A percentile compares a stretch with the other conserved stretches of the same genome.
Conservation (phyloP, 1,140 invertebrate genomes). For the Batillaria attramentaria region DNA sequence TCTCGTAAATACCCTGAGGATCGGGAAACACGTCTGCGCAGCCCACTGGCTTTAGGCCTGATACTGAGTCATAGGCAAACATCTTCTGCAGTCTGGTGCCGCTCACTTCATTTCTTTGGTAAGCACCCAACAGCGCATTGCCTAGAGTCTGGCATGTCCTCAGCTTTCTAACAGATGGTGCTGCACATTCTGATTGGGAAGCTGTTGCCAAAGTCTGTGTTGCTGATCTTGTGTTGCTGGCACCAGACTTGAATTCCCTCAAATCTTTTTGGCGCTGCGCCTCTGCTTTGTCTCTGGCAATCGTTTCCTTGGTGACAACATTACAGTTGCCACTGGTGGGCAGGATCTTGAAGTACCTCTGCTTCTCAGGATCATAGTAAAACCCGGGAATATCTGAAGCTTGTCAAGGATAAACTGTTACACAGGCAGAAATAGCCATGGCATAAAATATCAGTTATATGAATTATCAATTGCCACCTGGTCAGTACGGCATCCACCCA, state of each 20-base stretch:
- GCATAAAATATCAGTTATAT: too few relatives aligned
- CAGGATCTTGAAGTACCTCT: constrained; percentile 60
- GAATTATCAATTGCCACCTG: too few relatives aligned
- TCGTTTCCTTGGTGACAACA: constrained; percentile 49
- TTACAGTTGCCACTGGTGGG: constrained; percentile 41
- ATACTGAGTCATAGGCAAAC: background rate
- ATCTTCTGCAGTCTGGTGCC: background rate
- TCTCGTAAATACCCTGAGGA: background rate
- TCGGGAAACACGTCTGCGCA: background rate
- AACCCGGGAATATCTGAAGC: constrained; percentile 64
- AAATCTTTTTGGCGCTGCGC: constrained; percentile 46
- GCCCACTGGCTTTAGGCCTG: background rate
- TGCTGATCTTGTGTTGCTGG: too few relatives aligned
- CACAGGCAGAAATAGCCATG: too few relatives aligned
- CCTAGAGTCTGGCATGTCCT: background rate
- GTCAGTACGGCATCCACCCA: too few relatives aligned
- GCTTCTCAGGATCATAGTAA: constrained; percentile 60
- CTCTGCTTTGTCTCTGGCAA: constrained; percentile 50
- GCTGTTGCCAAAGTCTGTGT: background rate
- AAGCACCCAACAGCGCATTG: background rate
- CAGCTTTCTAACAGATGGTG: background rate
- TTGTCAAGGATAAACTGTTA: too few relatives aligned
- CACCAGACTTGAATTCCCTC: background rate
- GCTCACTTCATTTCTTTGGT: constrained; percentile 16
- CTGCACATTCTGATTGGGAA: background rate